Percentiles rank a stretch among this genome's conserved stretches.
Evolutionary conservation across 2,888 invertebrate genomes (phyloP).

Genomic region (Abscondita cerata): DNA sequence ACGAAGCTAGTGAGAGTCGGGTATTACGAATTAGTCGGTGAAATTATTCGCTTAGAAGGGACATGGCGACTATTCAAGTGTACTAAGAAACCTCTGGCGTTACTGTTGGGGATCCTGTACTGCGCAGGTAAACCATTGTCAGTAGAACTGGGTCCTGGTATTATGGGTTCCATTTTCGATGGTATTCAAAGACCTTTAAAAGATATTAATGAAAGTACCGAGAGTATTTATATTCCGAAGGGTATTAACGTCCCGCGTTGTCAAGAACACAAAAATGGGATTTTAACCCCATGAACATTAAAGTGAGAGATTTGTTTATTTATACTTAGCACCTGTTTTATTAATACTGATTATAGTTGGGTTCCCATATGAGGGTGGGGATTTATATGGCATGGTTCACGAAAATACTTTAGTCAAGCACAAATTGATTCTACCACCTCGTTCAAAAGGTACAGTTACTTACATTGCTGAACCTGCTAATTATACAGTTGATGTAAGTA

Average conservation of each 20-base stretch:
- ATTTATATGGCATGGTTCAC: slow-evolving; percentile 93
- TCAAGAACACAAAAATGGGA: slow-evolving; percentile 88
- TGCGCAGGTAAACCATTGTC: slow-evolving; percentile 99
- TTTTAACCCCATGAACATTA: slow-evolving; percentile 84
- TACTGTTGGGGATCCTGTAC: slow-evolving; percentile 98
- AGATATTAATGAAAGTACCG: slow-evolving; percentile 92
- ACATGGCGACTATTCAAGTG: slow-evolving; percentile 98
- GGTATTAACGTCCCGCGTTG: slow-evolving; percentile 96
- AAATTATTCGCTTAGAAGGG: slow-evolving; percentile 99
- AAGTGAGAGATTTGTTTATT: slow-evolving; percentile 63
- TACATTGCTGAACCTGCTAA: slow-evolving; percentile 93
- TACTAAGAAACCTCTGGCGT: slow-evolving; percentile 98
- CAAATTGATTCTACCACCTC: slow-evolving; percentile 89
- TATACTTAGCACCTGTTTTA: background rate
- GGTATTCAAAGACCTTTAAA: slow-evolving; percentile 99
- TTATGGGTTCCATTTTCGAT: slow-evolving; percentile 99
- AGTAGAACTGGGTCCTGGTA: slow-evolving; percentile 98
- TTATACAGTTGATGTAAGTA: slow-evolving; percentile 88
- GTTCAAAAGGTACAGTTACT: slow-evolving; percentile 90
- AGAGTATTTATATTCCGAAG: slow-evolving; percentile 99
- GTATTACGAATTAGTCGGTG: slow-evolving; percentile 97
- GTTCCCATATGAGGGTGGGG: slow-evolving; percentile 99
- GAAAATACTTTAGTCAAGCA: slow-evolving; percentile 99
- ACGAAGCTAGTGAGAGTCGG: slow-evolving; percentile 99
- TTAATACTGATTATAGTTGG: slow-evolving; percentile 65